Evolutionary conservation across 2,113 vertebrate species (phyloP).

Genomic region (Chroicocephalus ridibundus): DNA sequence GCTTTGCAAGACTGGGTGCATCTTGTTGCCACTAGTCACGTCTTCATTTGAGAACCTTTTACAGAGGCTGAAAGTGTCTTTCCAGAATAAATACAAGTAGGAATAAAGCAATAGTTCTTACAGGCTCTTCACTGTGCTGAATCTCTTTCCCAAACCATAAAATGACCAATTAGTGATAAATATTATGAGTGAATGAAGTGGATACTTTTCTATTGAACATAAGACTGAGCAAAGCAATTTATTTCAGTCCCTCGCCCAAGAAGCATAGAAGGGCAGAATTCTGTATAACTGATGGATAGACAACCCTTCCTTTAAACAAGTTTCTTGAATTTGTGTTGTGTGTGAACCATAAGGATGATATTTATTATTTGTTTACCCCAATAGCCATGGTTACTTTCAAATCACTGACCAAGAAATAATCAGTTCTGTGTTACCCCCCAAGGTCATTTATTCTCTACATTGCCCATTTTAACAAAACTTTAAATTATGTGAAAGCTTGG

Average conservation of each 20-base stretch:
- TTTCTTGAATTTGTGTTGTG: neutral
- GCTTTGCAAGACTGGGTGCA: neutral
- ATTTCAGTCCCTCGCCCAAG: neutral
- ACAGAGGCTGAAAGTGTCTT: neutral
- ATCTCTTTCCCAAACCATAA: neutral
- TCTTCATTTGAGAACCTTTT: neutral
- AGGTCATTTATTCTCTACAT: neutral
- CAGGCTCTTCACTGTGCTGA: neutral
- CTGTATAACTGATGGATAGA: neutral
- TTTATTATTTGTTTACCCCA: neutral
- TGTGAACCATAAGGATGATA: neutral
- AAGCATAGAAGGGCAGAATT: neutral
- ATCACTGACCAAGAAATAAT: neutral
- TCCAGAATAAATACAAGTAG: neutral
- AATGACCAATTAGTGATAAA: neutral
- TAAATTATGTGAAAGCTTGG: neutral
- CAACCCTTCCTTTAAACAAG: neutral
- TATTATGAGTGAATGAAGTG: neutral
- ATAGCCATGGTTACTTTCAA: neutral
- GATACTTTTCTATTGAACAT: neutral
- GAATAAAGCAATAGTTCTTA: neutral
- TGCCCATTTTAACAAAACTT: neutral
- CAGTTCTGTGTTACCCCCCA: rapidly evolving
- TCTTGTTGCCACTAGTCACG: neutral
- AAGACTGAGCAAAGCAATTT: neutral